phyloP scores from a whole-genome alignment of 2,888 invertebrate genomes.

The Acanthoscelides obtectus region DNA sequence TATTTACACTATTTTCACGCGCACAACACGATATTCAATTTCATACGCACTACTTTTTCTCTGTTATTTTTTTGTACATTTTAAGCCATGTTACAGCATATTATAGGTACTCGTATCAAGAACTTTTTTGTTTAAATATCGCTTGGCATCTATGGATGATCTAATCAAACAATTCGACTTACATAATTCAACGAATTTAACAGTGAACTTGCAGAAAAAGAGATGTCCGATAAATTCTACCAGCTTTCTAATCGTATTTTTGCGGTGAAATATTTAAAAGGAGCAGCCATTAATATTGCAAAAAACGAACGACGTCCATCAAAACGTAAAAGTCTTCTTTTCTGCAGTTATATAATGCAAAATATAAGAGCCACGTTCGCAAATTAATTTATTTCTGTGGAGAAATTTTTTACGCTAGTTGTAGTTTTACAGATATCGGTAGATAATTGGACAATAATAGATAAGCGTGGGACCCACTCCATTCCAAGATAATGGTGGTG shows the following conservation, averaged over 20 bases:
- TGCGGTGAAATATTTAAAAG: neutral
- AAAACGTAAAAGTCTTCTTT: neutral
- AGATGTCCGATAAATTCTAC: neutral
- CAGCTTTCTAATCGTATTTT: neutral
- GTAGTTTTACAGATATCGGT: too few species aligned
- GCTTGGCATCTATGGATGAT: neutral
- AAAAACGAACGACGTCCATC: neutral
- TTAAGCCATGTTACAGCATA: too few species aligned
- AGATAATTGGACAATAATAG: too few species aligned
- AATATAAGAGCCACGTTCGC: neutral
- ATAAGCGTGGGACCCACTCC: too few species aligned
- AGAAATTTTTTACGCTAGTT: neutral
- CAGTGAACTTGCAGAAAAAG: neutral
- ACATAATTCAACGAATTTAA: neutral
- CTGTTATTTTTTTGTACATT: too few species aligned
- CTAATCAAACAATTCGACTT: neutral
- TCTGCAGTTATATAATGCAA: neutral
- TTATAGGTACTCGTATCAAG: too few species aligned
- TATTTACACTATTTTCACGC: too few species aligned
- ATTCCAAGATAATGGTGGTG: too few species aligned
- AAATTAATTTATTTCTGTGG: neutral
- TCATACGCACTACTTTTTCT: too few species aligned
- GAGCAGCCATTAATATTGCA: neutral
- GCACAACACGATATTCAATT: too few species aligned
- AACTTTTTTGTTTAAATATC: too few species aligned